Percentiles rank a stretch among this genome's conserved stretches.
Conservation (phyloP, 2,113 vertebrate species). For the Potamarius usumacintae region DNA sequence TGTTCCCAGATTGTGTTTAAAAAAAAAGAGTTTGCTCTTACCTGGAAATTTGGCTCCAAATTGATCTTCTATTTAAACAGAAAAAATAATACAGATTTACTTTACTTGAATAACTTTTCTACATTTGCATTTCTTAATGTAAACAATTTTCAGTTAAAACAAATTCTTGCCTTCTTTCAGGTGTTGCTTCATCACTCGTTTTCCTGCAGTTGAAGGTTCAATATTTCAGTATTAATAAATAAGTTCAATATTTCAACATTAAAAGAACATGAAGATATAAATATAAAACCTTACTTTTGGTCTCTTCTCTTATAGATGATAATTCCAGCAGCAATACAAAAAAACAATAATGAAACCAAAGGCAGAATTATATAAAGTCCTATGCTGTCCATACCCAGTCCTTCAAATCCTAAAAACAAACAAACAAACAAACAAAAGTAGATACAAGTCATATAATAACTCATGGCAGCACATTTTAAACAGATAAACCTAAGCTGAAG, state of each 20-base stretch:
- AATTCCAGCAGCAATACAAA: constrained; percentile 46
- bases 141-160: not conserved
- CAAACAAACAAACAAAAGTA: not conserved
- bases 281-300: constrained; percentile 15
- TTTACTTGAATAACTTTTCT: not conserved
- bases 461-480: not conserved
- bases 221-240: not conserved
- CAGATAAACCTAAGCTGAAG: not conserved
- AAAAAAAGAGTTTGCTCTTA: not conserved
- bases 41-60: constrained; percentile 31
- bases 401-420: not conserved
- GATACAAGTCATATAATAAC: not conserved
- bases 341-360: constrained; percentile 20
- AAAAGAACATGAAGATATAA: not conserved
- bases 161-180: constrained; percentile 13
- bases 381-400: not conserved
- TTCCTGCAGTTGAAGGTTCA: not conserved
- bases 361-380: constrained; percentile 9
- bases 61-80: constrained; percentile 14
- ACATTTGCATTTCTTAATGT: not conserved
- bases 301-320: constrained; percentile 53
- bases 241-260: not conserved
- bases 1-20: not conserved
- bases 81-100: not conserved
- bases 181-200: not conserved